Evolutionary conservation across 2,113 vertebrate species (phyloP), one percentile per base, ranked within the genome.

Genomic region (Carassius gibelio): DNA sequence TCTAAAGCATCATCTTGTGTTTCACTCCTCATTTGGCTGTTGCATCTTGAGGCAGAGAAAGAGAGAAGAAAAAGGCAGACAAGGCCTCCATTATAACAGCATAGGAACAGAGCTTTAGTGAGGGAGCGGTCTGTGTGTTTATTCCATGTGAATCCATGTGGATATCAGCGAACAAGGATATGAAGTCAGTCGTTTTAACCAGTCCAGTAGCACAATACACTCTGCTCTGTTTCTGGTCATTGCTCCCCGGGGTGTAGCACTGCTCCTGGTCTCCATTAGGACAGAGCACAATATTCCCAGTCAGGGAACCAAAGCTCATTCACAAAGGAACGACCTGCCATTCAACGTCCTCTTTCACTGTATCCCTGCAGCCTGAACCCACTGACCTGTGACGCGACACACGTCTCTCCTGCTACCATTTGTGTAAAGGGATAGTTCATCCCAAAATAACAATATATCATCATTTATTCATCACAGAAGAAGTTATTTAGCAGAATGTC

Each of bases 61-160:
- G 36, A 42, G 34, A 55, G 14, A 48, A 8, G 38, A 30, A 55
- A 55, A 50, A 45, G n/a, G 36, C 61, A 9, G 57, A 89, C 86
- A 86, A 87, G 62, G 76, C 71, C 23, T 75, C 76, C 81, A 77
- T 89, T 89, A 89, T 89, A 48, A 81, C 57, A 69, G 42, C 15
- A n/a, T 14, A 36, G 23, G 79, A 69, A 88, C 87, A 85, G 81
- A 79, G 74, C 59, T 42, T 75, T 61, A 30, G 74, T 85, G 38
- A 75, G 45, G 34, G 23, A 52, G 75, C 62, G 30, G 82, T 8
- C 50, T 79, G 75, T 64, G 23, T 48, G 50, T 84, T 52, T 75
- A 17, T 57, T 84, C 38, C 19, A 34, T n/a, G 19, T n/a, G 5
- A 68, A 42, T 72, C 52, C 61, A 26, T 69, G 23, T 23, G 10